Conservation (phyloP, 2,888 invertebrate species). For the Hipparchia sbordonii region DNA sequence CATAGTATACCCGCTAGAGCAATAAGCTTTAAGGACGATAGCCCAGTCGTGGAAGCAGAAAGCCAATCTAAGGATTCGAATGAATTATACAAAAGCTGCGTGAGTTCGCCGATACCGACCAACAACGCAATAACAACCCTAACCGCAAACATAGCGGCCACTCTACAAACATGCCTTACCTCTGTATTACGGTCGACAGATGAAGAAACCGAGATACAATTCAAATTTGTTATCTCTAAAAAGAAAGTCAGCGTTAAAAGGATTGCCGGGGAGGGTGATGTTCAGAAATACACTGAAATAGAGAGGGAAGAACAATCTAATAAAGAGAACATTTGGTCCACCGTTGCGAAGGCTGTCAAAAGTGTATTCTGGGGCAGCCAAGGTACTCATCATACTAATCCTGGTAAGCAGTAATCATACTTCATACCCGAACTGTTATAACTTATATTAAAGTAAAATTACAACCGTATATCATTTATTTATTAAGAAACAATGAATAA, state of each 20-base stretch:
- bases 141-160: conserved; percentile 68
- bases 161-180: conserved; percentile 67
- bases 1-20: conserved; percentile 67
- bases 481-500: too few species aligned
- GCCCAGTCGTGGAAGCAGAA: conserved; percentile 58
- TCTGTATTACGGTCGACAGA: conserved; percentile 64
- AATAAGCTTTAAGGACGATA: conserved; percentile 76
- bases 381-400: conserved; percentile 28
- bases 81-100: conserved; percentile 70
- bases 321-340: conserved; percentile 75
- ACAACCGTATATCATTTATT: too few species aligned
- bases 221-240: conserved; percentile 75
- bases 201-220: conserved; percentile 76
- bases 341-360: conserved; percentile 70
- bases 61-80: conserved; percentile 63
- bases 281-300: conserved; percentile 52
- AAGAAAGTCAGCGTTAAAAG: conserved; percentile 68
- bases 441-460: too few species aligned
- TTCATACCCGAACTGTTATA: neutral
- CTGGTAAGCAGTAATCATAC: neutral
- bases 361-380: conserved; percentile 74
- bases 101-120: conserved; percentile 56
- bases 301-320: conserved; percentile 52
- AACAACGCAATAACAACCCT: conserved; percentile 65
- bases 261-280: conserved; percentile 51